Evolutionary conservation across 2,797 vertebrate species (phyloP).

Genomic region (Fratercula arctica): DNA sequence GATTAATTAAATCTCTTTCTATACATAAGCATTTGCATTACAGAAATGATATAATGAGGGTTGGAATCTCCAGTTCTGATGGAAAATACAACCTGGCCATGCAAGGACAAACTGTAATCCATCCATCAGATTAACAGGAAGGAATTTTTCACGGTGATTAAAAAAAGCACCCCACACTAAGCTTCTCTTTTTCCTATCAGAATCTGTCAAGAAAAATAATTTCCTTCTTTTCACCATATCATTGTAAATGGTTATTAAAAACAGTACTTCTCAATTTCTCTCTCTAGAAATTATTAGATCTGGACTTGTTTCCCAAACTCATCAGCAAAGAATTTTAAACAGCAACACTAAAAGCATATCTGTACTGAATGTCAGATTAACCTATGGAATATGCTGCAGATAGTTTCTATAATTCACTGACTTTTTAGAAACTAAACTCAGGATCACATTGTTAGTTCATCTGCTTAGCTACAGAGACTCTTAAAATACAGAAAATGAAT

Average conservation of each 20-base stretch:
- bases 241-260: conserved; percentile 44
- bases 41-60: conserved; percentile 58
- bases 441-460: conserved; percentile 21
- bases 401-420: conserved; percentile 21
- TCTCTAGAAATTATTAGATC: conserved; percentile 24
- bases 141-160: conserved; percentile 53
- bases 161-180: not conserved
- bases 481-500: conserved; percentile 13
- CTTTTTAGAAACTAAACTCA: conserved; percentile 17
- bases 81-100: conserved; percentile 46
- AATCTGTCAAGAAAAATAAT: conserved; percentile 53
- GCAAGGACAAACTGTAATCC: conserved; percentile 61
- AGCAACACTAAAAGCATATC: not conserved
- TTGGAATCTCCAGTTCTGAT: conserved; percentile 52
- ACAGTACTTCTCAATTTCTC: conserved; percentile 12
- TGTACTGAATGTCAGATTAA: conserved; percentile 12
- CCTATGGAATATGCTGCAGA: not conserved
- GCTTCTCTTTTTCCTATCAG: conserved; percentile 27
- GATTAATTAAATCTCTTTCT: conserved; percentile 68
- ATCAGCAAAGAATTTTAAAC: conserved; percentile 41
- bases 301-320: conserved; percentile 27
- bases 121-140: conserved; percentile 60
- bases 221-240: conserved; percentile 17
- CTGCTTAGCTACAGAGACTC: conserved; percentile 27
- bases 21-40: conserved; percentile 66